phyloP scores from a whole-genome alignment of 2,888 invertebrate species.

The Caenorhabditis virilis region DNA sequence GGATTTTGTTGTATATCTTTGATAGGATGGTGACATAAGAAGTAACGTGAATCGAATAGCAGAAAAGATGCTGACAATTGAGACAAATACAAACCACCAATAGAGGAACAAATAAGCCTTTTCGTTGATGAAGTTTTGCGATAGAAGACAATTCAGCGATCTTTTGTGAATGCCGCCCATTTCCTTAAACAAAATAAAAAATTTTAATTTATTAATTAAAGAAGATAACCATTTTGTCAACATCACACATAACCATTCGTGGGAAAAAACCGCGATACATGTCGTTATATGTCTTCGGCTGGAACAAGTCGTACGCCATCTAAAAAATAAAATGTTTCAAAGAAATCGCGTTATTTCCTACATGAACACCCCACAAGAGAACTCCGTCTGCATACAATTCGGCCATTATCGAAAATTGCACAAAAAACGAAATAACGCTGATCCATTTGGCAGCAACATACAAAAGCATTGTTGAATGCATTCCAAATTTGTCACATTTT shows the following conservation, averaged over 20 bases:
- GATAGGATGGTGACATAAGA: constrained; percentile 14
- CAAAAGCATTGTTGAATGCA: background rate
- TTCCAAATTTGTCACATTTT: background rate
- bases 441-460: background rate
- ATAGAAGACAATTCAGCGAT: background rate
- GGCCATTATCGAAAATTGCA: background rate
- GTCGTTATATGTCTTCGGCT: background rate
- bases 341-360: background rate
- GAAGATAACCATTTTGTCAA: background rate
- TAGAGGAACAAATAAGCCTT: constrained; percentile 46
- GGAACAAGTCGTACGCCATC: background rate
- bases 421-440: background rate
- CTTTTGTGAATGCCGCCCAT: background rate
- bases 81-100: constrained; percentile 43
- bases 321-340: background rate
- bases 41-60: constrained; percentile 23
- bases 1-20: constrained; percentile 21
- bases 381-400: background rate
- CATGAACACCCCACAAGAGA: background rate
- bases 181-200: background rate
- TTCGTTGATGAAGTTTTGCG: constrained; percentile 47
- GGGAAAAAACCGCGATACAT: background rate
- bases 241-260: background rate
- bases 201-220: too few relatives aligned
- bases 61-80: constrained; percentile 27